Percentiles rank a stretch among this genome's conserved stretches.
These are phyloP conservation scores for Muricea muricata DNA, from an alignment of 92 coral and sea anemone species.

Conservation along the genomic window DNA sequence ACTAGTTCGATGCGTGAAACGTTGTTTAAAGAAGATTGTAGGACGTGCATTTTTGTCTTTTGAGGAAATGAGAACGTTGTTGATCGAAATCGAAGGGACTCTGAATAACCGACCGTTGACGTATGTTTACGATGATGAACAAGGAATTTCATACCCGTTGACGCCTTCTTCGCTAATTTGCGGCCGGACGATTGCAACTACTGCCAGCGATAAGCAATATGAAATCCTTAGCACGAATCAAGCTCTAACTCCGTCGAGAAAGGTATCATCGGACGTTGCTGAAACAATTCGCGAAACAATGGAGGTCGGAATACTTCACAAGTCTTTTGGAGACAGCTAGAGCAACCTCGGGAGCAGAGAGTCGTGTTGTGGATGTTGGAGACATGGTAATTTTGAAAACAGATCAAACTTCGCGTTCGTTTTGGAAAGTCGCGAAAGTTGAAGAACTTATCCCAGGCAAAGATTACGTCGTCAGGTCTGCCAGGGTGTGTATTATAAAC, in stretches of 20 bases:
- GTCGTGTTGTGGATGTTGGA: neutral
- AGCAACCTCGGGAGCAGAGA: neutral
- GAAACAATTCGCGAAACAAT: neutral
- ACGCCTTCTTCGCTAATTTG: neutral
- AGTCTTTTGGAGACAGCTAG: neutral
- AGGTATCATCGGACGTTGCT: neutral
- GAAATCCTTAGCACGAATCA: constrained; percentile 1
- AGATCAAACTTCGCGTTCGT: neutral
- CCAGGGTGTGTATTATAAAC: constrained; percentile 20
- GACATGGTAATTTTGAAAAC: constrained; percentile 28
- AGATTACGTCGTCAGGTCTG: constrained; percentile 22
- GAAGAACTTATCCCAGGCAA: neutral
- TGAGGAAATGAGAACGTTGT: neutral
- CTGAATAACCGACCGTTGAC: neutral
- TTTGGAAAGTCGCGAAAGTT: too few species aligned
- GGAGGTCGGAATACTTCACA: neutral
- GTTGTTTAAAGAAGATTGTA: neutral
- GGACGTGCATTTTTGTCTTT: neutral
- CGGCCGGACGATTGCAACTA: neutral
- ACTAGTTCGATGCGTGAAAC: neutral
- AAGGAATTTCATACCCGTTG: neutral
- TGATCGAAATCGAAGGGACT: constrained; percentile 10
- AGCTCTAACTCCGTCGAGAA: neutral
- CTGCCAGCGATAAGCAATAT: neutral
- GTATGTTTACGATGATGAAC: neutral